A percentile compares a stretch with the other conserved stretches of the same genome.
Conservation (phyloP, 2,888 invertebrate species). For the Nematopogon swammerdamellus region DNA sequence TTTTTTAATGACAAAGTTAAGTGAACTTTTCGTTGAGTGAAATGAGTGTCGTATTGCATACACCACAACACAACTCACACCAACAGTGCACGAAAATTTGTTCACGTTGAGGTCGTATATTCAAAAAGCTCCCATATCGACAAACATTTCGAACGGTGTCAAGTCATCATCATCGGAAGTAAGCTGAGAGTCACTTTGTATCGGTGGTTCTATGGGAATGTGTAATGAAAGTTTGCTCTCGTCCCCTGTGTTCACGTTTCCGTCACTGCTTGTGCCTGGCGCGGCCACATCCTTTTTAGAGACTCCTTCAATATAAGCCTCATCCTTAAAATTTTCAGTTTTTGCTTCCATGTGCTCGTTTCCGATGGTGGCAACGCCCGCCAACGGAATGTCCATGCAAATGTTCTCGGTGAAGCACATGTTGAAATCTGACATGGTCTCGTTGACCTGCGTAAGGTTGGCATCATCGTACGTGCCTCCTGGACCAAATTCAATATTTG, state of each 20-base stretch:
- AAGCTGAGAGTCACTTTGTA: neutral
- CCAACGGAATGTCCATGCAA: conserved; percentile 38
- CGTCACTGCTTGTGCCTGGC: too few relatives aligned
- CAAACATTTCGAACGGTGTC: conserved; percentile 45
- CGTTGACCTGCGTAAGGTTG: neutral
- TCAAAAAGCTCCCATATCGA: conserved; percentile 53
- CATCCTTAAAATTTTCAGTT: neutral
- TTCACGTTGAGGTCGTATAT: too few relatives aligned
- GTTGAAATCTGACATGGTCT: neutral
- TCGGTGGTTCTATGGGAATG: neutral
- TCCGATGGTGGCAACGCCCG: too few relatives aligned
- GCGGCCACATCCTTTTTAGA: too few relatives aligned
- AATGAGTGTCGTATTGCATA: too few relatives aligned
- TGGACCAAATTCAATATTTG: conserved; percentile 27
- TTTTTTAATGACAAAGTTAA: too few relatives aligned
- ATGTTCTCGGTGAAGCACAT: neutral
- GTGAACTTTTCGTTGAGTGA: too few relatives aligned
- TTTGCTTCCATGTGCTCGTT: conserved; percentile 23
- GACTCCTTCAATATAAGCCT: neutral
- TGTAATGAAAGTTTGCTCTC: neutral
- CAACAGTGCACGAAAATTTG: too few relatives aligned
- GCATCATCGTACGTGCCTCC: conserved; percentile 32
- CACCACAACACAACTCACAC: too few relatives aligned
- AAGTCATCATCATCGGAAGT: neutral
- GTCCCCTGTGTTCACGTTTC: too few relatives aligned